Evolutionary conservation across 23 tunicate genomes (phyloP).

Genomic region (Ascidia mentula): DNA sequence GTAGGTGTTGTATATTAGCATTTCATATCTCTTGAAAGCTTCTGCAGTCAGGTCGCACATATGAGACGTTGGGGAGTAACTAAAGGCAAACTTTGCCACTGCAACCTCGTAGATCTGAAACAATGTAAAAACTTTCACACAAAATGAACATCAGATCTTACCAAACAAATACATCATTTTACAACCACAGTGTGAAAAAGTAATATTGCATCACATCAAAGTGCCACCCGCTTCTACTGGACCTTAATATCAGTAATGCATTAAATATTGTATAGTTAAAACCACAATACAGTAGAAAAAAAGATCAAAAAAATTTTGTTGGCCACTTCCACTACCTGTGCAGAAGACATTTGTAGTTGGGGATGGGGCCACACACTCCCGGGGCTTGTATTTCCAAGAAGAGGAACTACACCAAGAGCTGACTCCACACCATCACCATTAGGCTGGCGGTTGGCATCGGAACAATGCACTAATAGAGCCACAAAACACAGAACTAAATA

Average conservation of each 20-base stretch:
- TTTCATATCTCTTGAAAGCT: constrained; percentile 75
- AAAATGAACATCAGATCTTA: too few species aligned
- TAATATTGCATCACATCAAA: too few species aligned
- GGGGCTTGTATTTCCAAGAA: constrained; percentile 26
- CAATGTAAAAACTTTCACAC: background rate
- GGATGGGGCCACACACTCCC: constrained; percentile 96
- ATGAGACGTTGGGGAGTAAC: constrained; percentile 39
- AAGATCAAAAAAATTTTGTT: too few species aligned
- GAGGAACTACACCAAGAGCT: background rate
- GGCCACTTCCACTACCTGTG: constrained; percentile 39
- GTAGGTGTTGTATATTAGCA: constrained; percentile 32
- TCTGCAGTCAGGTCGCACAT: constrained; percentile 46
- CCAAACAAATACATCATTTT: too few species aligned
- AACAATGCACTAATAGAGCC: background rate
- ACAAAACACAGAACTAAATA: background rate
- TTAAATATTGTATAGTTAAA: too few species aligned
- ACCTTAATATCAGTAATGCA: too few species aligned
- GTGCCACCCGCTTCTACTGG: too few species aligned
- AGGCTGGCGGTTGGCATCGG: background rate
- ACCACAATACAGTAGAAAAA: too few species aligned
- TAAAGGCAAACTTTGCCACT: constrained; percentile 55
- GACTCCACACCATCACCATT: background rate
- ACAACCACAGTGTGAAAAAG: too few species aligned
- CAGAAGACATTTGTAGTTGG: constrained; percentile 34
- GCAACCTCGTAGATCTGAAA: constrained; percentile 58